phyloP scores from a whole-genome alignment of 1,140 invertebrate genomes.

The Brachionus sp. region DNA sequence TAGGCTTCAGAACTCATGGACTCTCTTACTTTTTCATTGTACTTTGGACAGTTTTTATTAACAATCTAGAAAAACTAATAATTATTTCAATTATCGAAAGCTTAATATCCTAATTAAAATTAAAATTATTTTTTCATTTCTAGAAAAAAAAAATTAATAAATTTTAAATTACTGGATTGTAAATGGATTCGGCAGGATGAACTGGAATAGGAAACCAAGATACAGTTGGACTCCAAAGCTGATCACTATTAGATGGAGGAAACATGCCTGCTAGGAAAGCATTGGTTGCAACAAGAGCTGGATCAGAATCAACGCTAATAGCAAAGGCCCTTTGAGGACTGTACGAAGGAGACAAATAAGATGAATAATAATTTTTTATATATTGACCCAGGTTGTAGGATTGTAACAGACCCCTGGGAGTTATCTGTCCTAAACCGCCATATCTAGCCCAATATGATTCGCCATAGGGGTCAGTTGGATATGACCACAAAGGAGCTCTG shows the following conservation, averaged over 20 bases:
- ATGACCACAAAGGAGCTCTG: not conserved
- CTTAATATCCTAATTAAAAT: no score
- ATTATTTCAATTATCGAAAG: not conserved
- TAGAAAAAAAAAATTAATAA: no score
- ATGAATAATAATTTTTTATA: slow-evolving; percentile 12
- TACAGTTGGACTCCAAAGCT: slow-evolving; percentile 30
- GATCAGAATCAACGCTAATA: slow-evolving; percentile 18
- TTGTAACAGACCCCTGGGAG: not conserved
- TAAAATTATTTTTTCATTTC: no score
- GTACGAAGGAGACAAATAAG: not conserved
- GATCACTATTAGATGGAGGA: slow-evolving; percentile 35
- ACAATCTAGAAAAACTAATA: not conserved
- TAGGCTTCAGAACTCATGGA: not conserved
- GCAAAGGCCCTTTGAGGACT: slow-evolving; percentile 20
- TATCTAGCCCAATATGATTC: slow-evolving; percentile 31
- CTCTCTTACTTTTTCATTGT: not conserved
- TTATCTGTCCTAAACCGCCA: slow-evolving; percentile 42
- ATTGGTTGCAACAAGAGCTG: not conserved
- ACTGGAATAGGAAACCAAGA: slow-evolving; percentile 41
- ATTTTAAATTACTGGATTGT: not conserved
- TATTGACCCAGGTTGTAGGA: slow-evolving; percentile 14
- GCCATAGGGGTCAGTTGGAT: slow-evolving; percentile 38
- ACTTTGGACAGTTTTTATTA: not conserved
- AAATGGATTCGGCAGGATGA: not conserved
- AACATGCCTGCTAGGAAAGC: slow-evolving; percentile 28